Evolutionary conservation across 53 echinoderm and acorn worm species (phyloP).

Genomic region (Arbacia lixula): DNA sequence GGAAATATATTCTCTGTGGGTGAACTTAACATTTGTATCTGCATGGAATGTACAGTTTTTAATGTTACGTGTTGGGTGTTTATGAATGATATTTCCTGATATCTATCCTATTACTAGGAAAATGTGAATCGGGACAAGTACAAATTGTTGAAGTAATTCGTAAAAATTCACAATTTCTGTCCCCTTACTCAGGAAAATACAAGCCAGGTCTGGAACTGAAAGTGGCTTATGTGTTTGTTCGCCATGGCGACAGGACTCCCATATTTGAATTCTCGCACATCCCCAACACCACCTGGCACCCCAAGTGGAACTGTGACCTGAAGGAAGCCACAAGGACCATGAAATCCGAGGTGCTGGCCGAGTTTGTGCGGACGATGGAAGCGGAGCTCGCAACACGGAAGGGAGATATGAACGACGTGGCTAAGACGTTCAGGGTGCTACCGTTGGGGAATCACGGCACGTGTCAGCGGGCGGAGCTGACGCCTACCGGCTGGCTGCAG

Average conservation of each 20-base stretch:
- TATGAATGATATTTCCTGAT: no score
- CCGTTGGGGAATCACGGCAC: constrained; percentile 44
- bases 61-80: no score
- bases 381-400: constrained; percentile 35
- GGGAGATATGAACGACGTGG: constrained; percentile 36
- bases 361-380: constrained; percentile 56
- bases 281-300: constrained; percentile 54
- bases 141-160: no score
- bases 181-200: constrained; percentile 49
- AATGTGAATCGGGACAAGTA: no score
- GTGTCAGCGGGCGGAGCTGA: constrained; percentile 78
- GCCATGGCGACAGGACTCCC: constrained; percentile 96
- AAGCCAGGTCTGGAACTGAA: constrained; percentile 63
- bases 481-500: constrained; percentile 91
- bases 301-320: constrained; percentile 80
- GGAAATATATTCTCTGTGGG: no score
- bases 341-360: constrained; percentile 50
- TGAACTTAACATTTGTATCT: no score
- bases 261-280: constrained; percentile 50
- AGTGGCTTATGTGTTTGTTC: constrained; percentile 70
- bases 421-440: constrained; percentile 43
- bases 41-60: no score
- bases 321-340: constrained; percentile 54
- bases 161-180: no score
- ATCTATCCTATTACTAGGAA: no score